Percentiles rank a stretch among this genome's conserved stretches.
Evolutionary conservation across 2,113 vertebrate genomes (phyloP).

Genomic region (Syngnathus typhle): DNA sequence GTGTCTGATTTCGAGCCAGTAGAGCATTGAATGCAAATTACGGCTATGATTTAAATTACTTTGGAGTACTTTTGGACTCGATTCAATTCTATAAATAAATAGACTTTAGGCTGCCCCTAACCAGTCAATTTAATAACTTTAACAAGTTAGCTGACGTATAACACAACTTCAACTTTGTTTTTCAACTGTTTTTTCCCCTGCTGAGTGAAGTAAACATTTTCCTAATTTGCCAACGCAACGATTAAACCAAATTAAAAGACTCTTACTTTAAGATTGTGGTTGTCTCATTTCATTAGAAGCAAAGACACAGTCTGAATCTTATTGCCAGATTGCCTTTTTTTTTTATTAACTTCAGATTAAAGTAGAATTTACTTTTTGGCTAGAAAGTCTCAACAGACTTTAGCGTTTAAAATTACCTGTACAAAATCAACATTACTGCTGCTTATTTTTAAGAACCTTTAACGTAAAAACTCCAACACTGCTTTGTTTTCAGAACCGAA

Average conservation of each 20-base stretch:
- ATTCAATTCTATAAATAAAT: not conserved
- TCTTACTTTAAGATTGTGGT: not conserved
- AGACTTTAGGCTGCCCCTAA: not conserved
- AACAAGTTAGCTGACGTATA: not conserved
- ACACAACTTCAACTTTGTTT: not conserved
- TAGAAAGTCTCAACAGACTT: slow-evolving; percentile 11
- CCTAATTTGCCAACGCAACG: not conserved
- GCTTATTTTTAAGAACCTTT: not conserved
- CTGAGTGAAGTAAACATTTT: not conserved
- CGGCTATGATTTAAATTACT: no score
- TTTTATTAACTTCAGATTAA: not conserved
- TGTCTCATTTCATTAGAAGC: not conserved
- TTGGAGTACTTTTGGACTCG: not conserved
- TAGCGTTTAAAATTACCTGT: slow-evolving; percentile 1
- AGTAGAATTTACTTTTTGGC: not conserved
- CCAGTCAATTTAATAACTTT: no score
- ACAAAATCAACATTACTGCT: slow-evolving; percentile 15
- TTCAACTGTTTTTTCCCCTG: not conserved
- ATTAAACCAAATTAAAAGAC: not conserved
- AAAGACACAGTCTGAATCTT: not conserved
- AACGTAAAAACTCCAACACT: not conserved
- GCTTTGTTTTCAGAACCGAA: not conserved
- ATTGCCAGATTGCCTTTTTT: not conserved
- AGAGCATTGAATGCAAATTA: not conserved
- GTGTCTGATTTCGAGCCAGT: not conserved